Percentiles rank a stretch among this genome's conserved stretches.
Conservation (phyloP, 1,140 invertebrate species). For the Hycleus cichorii region DNA sequence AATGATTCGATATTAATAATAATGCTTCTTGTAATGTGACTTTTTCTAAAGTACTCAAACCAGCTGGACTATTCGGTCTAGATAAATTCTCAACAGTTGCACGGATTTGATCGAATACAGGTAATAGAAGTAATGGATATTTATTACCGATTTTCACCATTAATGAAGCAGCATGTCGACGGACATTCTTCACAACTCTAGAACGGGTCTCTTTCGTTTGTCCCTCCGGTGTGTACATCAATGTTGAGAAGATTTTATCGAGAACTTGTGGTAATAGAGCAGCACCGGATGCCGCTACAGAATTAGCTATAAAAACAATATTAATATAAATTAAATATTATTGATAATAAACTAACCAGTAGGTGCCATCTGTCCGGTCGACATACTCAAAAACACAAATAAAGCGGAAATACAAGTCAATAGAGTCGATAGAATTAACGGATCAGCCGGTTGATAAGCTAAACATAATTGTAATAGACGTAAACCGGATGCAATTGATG, state of each 20-base stretch:
- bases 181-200: constrained; percentile 72
- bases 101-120: constrained; percentile 80
- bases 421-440: constrained; percentile 69
- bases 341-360: constrained; percentile 32
- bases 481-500: constrained; percentile 52
- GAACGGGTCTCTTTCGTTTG: constrained; percentile 53
- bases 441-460: constrained; percentile 63
- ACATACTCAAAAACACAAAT: constrained; percentile 83
- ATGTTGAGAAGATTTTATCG: constrained; percentile 78
- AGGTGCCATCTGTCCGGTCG: constrained; percentile 63
- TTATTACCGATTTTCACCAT: constrained; percentile 85
- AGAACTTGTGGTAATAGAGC: constrained; percentile 68
- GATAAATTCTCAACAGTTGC: constrained; percentile 61
- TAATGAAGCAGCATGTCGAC: constrained; percentile 79
- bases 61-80: constrained; percentile 49
- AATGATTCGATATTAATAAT: constrained; percentile 79
- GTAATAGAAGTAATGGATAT: constrained; percentile 73
- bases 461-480: constrained; percentile 72
- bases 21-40: constrained; percentile 71
- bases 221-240: constrained; percentile 62
- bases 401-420: constrained; percentile 84
- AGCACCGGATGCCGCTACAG: constrained; percentile 59
- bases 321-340: not conserved
- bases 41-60: constrained; percentile 76
- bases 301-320: constrained; percentile 42